Evolutionary conservation across 2,797 vertebrate genomes (phyloP).

Genomic region (Pipistrellus pipistrellus): DNA sequence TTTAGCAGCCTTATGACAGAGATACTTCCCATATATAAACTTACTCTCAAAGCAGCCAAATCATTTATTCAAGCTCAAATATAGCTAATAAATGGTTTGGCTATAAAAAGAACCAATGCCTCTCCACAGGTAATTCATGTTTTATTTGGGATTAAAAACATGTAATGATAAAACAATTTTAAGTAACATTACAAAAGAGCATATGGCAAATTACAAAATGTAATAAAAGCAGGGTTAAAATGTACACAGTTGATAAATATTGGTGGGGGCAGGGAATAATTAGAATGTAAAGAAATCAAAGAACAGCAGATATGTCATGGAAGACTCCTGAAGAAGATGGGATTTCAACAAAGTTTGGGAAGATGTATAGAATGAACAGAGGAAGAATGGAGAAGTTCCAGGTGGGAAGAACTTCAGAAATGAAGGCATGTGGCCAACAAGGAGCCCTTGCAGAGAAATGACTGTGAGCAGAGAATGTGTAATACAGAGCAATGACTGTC

Average conservation of each 20-base stretch:
- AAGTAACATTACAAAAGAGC: not conserved
- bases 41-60: not conserved
- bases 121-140: not conserved
- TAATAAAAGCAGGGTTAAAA: not conserved
- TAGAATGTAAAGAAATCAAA: not conserved
- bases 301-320: not conserved
- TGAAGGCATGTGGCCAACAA: not conserved
- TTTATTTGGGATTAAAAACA: not conserved
- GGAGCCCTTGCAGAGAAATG: not conserved
- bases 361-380: not conserved
- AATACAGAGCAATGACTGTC: not conserved
- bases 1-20: not conserved
- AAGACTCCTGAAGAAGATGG: not conserved
- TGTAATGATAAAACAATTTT: not conserved
- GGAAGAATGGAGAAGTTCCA: not conserved
- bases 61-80: not conserved
- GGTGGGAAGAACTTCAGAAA: not conserved
- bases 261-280: not conserved
- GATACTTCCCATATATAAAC: not conserved
- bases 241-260: not conserved
- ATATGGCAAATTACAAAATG: not conserved
- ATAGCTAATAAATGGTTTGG: not conserved
- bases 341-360: not conserved
- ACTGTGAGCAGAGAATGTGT: not conserved
- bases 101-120: not conserved